Evolutionary conservation across 2,113 vertebrate species (phyloP).

Genomic region (Erinaceus europaeus): DNA sequence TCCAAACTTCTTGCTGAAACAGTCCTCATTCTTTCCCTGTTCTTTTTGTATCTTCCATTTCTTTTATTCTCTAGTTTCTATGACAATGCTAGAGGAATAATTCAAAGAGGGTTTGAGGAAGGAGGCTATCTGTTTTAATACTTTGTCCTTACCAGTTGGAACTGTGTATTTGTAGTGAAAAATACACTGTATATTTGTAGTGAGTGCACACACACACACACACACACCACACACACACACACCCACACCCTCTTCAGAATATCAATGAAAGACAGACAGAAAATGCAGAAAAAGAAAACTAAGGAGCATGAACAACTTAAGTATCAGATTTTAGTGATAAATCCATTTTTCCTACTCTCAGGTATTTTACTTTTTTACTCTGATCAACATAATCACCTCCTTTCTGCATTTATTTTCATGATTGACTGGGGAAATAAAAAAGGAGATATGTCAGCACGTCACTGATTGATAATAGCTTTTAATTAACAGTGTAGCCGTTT

Average conservation of each 20-base stretch:
- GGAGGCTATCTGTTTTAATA: too few species aligned
- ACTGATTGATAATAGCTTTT: constrained; percentile 40
- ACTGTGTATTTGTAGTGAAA: too few species aligned
- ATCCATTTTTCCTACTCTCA: not conserved
- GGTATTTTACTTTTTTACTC: not conserved
- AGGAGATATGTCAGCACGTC: constrained; percentile 25
- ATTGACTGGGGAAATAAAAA: not conserved
- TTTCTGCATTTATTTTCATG: not conserved
- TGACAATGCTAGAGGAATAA: too few species aligned
- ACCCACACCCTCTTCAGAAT: not conserved
- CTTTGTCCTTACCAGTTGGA: too few species aligned
- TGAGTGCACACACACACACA: too few species aligned
- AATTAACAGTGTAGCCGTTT: constrained; percentile 33
- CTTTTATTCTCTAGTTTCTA: too few species aligned
- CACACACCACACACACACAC: too few species aligned
- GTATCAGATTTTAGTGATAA: not conserved
- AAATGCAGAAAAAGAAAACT: constrained; percentile 36
- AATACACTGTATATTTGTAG: too few species aligned
- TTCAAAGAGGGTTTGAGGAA: too few species aligned
- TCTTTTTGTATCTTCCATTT: too few species aligned
- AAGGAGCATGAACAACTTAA: not conserved
- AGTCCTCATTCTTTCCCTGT: too few species aligned
- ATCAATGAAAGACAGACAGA: not conserved
- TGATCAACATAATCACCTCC: not conserved
- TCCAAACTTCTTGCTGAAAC: too few species aligned